Percentiles rank a stretch among this genome's conserved stretches.
Conservation (phyloP, 53 echinoderm and acorn worm species). For the Temnopleurus reevesii region DNA sequence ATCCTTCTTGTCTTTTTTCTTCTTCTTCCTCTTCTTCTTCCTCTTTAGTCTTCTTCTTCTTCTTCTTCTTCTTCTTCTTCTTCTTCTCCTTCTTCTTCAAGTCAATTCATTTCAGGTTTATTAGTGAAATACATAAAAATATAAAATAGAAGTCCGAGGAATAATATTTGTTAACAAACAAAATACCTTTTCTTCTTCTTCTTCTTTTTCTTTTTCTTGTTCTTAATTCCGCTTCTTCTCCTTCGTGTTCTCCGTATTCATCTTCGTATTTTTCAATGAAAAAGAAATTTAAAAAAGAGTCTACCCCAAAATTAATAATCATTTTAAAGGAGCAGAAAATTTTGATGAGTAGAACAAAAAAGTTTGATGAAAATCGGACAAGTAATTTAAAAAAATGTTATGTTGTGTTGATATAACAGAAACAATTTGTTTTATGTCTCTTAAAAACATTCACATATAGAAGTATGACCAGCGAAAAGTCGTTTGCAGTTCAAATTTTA, state of each 20-base stretch:
- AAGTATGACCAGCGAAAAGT: no score
- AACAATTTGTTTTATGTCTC: no score
- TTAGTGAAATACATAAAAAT: not conserved
- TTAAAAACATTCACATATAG: no score
- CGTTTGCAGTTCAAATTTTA: no score
- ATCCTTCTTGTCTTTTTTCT: not conserved
- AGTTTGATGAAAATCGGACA: no score
- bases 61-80: slow-evolving; percentile 12
- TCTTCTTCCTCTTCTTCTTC: no score
- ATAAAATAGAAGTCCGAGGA: not conserved
- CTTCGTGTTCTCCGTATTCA: not conserved
- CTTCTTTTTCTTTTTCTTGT: not conserved
- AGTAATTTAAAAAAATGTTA: no score
- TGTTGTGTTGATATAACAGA: no score
- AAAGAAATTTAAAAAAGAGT: no score
- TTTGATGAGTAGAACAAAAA: no score
- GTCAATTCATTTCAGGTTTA: not conserved
- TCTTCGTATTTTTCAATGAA: not conserved
- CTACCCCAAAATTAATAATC: no score
- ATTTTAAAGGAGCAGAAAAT: no score
- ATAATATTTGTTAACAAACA: not conserved
- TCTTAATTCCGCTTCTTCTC: not conserved
- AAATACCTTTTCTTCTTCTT: not conserved
- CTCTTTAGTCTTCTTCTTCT: not conserved
- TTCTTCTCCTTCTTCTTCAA: not conserved